Evolutionary conservation across 2,888 invertebrate species (phyloP), one percentile per base, ranked within the genome.

Genomic region (Cartodere bifasciata): DNA sequence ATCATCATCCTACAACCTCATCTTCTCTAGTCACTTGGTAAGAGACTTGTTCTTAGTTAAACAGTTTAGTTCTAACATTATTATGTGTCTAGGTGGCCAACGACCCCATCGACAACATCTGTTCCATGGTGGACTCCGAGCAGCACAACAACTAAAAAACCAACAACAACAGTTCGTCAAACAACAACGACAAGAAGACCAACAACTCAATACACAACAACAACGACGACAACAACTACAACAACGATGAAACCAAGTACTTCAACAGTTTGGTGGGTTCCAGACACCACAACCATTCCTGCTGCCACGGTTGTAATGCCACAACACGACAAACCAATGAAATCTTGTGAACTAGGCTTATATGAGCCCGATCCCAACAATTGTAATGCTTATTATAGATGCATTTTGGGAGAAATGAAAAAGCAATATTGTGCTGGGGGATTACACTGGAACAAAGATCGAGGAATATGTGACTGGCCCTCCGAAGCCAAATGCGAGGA

Each of bases 391-490:
- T 88, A 83, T 53, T 73, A 76, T 43, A 72, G 82, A 43, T 88
- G 88, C 48, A 70, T 82, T 13, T 67, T 73, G 2, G 84, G 84
- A 0, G 72, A 75, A 32, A 60, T 80, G 50, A 68, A 64, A 16
- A 75, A 74, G 40, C 79, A 83, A 43, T 70, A 70, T 40, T 87
- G 87, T 49, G 79, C 85, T 0, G 76, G 79, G 0, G 84, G 84
- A 3, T 56, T 87, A 24, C 84, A 86, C 52, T 88, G 85, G 85
- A 81, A 84, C 43, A 58, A 64, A 13, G 49, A 63, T 1, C 64
- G 65, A 28, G 67, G 68, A 22, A 66, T 77, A 23, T 87, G 87
- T 47, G 86, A 87, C 53, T 87, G 86, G 87, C 86, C 86, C 1
- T 64, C 63, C 24, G 65, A 65, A 17, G 84, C 83, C 1, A 74